Evolutionary conservation across 1,140 invertebrate species (phyloP).

Genomic region (Drosophila elegans): DNA sequence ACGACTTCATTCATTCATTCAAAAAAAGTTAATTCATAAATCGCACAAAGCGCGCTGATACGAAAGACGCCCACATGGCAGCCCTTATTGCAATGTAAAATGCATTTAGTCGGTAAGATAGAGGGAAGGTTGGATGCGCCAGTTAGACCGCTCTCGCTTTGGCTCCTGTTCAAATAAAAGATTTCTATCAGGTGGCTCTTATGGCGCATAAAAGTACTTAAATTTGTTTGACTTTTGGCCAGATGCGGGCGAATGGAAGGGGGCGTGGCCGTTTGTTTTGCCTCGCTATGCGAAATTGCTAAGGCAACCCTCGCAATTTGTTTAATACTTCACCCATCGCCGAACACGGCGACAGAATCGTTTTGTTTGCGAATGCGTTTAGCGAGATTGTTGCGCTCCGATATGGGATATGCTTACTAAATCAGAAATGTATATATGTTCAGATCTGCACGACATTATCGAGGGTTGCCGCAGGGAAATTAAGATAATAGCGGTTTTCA

Average conservation of each 20-base stretch:
- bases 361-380: constrained; percentile 73
- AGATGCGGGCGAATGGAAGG: constrained; percentile 22
- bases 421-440: constrained; percentile 19
- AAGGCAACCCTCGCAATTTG: constrained; percentile 47
- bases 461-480: neutral
- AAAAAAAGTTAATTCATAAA: constrained; percentile 82
- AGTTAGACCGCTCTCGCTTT: neutral
- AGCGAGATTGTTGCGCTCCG: constrained; percentile 55
- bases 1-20: constrained; percentile 71
- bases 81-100: constrained; percentile 55
- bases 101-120: constrained; percentile 74
- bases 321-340: constrained; percentile 60
- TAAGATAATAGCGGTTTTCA: neutral
- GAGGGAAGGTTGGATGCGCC: constrained; percentile 32
- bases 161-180: constrained; percentile 68
- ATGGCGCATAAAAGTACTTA: constrained; percentile 81
- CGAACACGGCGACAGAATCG: constrained; percentile 35
- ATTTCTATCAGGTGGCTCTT: constrained; percentile 82
- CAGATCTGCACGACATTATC: neutral
- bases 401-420: constrained; percentile 38
- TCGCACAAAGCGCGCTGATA: constrained; percentile 79
- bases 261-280: constrained; percentile 17
- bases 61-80: constrained; percentile 63
- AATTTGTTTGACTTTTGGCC: constrained; percentile 79
- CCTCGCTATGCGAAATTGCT: constrained; percentile 54